Base-by-base conservation (phyloP, 2,113 vertebrate genomes). In the Grammomys surdaster region DNA sequence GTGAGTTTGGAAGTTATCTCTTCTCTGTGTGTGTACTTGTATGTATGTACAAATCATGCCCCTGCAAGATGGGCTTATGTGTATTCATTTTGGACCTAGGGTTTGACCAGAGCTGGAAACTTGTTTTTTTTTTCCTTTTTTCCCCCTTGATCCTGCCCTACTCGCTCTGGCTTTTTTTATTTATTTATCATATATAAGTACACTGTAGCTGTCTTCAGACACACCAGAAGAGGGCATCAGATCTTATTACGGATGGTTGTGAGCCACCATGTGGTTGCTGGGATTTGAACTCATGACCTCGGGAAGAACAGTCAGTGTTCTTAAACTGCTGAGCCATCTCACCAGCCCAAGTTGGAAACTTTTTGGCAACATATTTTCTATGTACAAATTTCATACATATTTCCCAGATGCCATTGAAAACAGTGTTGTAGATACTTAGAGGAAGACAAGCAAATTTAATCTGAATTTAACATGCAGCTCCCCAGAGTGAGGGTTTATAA, bases 321-420 rank as follows among this genome's bases (percentile, higher is more conserved):
- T 51, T 51, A 51, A 51, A 51, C 51, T 10, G 10, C 51, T 51
- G 51, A 51, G 51, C 51, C 51, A 51, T 51, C 51, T 51, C 51
- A 51, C 51, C 51, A 51, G 10, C 51, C 51, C 51, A 11, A 48
- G 1, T 69, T 91, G 48, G 65, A 94, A 95, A 94, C 28, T 48
- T 94, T 78, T 70, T 33, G 63, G 14, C 36, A 33, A 54, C 5
- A n/a, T 10, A 90, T 0, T 85, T 36, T 87, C 73, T 54, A 63
- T 72, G 8, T 77, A 17, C 31, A 63, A 43, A 60, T 88, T 95
- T 93, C 58, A 8, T 77, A 16, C 24, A 63, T n/a, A 63, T 88
- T 95, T 93, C 54, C 70, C 77, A 78, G 65, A 69, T 92, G 60
- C 88, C 92, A 0, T 92, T 92, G 86, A 96, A 95, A 88, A 36